Percentiles rank a stretch among this genome's conserved stretches.
phyloP scores from a whole-genome alignment of 2,888 invertebrate genomes.

The Acanthoscelides obtectus region DNA sequence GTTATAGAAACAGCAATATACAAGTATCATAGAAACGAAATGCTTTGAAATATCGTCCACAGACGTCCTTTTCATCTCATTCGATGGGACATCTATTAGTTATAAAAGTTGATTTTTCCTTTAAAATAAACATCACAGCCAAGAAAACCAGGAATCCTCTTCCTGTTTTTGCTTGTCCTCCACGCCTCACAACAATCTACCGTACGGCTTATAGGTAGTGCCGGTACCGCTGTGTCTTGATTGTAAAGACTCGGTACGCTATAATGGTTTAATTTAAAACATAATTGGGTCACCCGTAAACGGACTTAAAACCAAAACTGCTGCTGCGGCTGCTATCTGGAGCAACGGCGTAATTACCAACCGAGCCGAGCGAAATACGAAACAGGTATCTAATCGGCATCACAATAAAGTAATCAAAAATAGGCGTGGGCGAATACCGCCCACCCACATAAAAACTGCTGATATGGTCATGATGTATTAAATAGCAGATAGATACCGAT shows the following conservation, averaged over 20 bases:
- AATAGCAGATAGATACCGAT: constrained; percentile 32
- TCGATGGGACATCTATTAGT: too few species aligned
- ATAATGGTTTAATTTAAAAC: constrained; percentile 4
- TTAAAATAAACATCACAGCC: too few species aligned
- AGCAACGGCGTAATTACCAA: constrained; percentile 17
- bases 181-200: neutral
- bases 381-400: constrained; percentile 40
- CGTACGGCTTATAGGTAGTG: neutral
- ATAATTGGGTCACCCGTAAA: constrained; percentile 19
- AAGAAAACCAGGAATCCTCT: neutral
- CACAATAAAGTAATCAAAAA: constrained; percentile 43
- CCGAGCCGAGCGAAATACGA: constrained; percentile 18
- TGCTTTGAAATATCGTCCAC: too few species aligned
- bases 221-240: neutral
- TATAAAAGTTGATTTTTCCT: too few species aligned
- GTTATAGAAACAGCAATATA: too few species aligned
- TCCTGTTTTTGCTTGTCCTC: neutral
- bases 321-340: constrained; percentile 10
- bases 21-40: too few species aligned
- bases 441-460: constrained; percentile 38
- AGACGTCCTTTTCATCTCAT: too few species aligned
- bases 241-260: neutral
- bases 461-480: constrained; percentile 36
- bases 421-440: constrained; percentile 36
- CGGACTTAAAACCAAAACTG: constrained; percentile 16